Evolutionary conservation across 53 echinoderm and acorn worm species (phyloP).

Genomic region (Paelopatides confundens): DNA sequence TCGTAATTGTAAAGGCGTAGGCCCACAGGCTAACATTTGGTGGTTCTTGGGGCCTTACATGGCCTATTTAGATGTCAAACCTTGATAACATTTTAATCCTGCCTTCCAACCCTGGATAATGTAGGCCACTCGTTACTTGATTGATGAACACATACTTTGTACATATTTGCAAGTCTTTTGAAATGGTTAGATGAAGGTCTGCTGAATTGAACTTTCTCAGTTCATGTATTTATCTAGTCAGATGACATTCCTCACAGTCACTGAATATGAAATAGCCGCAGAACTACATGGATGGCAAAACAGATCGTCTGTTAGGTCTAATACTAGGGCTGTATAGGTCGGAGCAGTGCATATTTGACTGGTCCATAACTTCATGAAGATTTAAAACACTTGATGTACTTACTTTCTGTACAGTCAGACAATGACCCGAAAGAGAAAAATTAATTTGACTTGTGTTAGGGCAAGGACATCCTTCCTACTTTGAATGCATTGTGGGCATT

Average conservation of each 20-base stretch:
- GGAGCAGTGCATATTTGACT: background rate
- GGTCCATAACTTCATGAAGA: background rate
- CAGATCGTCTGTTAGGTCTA: background rate
- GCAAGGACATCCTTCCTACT: background rate
- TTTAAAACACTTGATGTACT: too few relatives aligned
- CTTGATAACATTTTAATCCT: too few relatives aligned
- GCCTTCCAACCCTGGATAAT: too few relatives aligned
- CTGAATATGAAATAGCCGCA: background rate
- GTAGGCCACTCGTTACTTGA: too few relatives aligned
- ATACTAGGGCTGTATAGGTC: background rate
- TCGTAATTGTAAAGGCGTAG: too few relatives aligned
- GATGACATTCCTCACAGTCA: background rate
- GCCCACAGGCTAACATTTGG: too few relatives aligned
- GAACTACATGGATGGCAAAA: background rate
- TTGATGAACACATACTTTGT: too few relatives aligned
- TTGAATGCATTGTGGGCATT: background rate
- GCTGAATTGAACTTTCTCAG: too few relatives aligned
- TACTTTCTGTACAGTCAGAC: background rate
- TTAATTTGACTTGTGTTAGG: background rate
- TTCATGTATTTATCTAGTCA: background rate
- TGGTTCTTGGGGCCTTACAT: too few relatives aligned
- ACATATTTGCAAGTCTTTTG: too few relatives aligned
- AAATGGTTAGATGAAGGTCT: too few relatives aligned
- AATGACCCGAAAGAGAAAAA: background rate
- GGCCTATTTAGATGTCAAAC: too few relatives aligned